These are phyloP conservation scores for Xenentodon cancila DNA, from an alignment of 2,797 vertebrate genomes.

Conservation along the genomic window DNA sequence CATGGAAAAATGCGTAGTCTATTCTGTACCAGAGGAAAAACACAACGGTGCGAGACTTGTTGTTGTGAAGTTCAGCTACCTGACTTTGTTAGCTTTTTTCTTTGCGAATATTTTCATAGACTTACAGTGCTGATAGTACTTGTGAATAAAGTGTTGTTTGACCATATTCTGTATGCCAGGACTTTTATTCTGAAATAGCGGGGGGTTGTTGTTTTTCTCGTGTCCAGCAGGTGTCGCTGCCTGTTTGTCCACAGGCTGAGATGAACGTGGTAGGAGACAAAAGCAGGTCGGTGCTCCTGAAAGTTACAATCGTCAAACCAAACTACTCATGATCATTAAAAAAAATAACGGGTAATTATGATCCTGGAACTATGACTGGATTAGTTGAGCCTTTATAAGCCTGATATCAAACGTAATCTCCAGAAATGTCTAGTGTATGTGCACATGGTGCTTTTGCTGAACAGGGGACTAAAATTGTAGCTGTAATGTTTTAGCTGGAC, in stretches of 20 bases:
- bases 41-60: slow-evolving; percentile 62
- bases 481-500: background rate
- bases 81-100: slow-evolving; percentile 59
- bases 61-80: slow-evolving; percentile 68
- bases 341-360: no score
- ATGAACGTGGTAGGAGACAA: no score
- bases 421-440: background rate
- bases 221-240: slow-evolving; percentile 74
- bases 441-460: background rate
- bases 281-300: no score
- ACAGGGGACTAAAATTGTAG: no score
- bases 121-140: slow-evolving; percentile 68
- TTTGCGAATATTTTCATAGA: slow-evolving; percentile 66
- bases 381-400: no score
- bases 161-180: slow-evolving; percentile 23
- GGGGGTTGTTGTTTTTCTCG: background rate
- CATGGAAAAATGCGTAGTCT: slow-evolving; percentile 51
- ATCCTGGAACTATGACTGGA: no score
- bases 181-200: slow-evolving; percentile 29
- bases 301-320: no score
- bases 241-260: slow-evolving; percentile 2
- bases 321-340: no score
- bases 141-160: slow-evolving; percentile 79
- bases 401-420: slow-evolving; percentile 4
- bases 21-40: slow-evolving; percentile 61